Evolutionary conservation across 2,888 invertebrate genomes (phyloP).

Genomic region (Ectemnius lituratus): DNA sequence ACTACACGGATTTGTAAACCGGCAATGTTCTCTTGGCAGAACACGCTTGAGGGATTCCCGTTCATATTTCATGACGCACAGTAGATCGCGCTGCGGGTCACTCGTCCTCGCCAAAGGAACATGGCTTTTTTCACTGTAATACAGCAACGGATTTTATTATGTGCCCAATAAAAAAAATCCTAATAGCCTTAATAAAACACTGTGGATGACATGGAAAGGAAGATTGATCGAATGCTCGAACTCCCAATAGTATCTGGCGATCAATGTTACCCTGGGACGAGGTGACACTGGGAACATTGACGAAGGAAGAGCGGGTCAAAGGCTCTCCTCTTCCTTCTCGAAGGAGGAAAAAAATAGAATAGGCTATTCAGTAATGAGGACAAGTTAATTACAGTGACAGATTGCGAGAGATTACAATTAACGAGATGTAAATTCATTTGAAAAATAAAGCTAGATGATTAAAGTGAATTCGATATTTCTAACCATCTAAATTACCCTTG

Average conservation of each 20-base stretch:
- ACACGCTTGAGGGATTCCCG: background rate
- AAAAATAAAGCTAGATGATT: background rate
- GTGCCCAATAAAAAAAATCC: too few relatives aligned
- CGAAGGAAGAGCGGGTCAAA: background rate
- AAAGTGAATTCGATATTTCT: too few relatives aligned
- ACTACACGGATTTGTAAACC: background rate
- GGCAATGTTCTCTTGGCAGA: background rate
- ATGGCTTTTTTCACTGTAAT: too few relatives aligned
- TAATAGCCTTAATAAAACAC: too few relatives aligned
- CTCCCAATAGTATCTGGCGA: constrained; percentile 2
- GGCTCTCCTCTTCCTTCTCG: background rate
- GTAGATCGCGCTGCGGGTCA: too few relatives aligned
- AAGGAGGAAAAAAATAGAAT: background rate
- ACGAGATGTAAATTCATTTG: background rate
- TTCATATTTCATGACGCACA: too few relatives aligned
- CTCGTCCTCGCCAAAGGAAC: too few relatives aligned
- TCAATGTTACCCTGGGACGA: background rate
- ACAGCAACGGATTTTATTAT: too few relatives aligned
- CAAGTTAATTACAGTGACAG: background rate
- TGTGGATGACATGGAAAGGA: too few relatives aligned
- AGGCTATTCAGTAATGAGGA: background rate
- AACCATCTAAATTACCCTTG: too few relatives aligned
- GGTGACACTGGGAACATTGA: background rate
- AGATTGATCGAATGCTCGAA: constrained; percentile 2
- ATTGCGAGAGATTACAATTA: background rate